A percentile compares a stretch with the other conserved stretches of the same genome.
These are phyloP conservation scores for Nomada lathburiana DNA, from an alignment of 2,888 invertebrate genomes.

Conservation along the genomic window DNA sequence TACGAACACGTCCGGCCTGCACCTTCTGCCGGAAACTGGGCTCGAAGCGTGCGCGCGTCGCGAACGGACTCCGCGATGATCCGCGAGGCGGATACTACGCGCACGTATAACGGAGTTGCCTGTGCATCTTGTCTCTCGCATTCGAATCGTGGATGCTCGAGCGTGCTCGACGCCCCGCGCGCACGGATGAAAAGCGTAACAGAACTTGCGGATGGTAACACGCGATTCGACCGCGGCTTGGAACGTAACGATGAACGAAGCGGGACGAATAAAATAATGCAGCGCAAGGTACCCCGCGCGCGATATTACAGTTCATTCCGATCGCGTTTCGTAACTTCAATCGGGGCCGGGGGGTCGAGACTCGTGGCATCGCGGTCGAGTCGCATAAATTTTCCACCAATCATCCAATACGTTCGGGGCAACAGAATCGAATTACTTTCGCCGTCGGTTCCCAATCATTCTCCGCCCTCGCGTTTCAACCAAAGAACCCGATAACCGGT, in stretches of 20 bases:
- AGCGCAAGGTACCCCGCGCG: background rate
- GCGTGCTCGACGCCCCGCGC: no score
- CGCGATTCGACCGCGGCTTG: no score
- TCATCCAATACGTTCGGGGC: slow-evolving; percentile 57
- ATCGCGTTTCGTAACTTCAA: slow-evolving; percentile 17
- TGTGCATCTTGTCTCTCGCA: no score
- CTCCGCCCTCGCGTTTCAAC: slow-evolving; percentile 33
- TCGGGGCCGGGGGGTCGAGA: slow-evolving; percentile 28
- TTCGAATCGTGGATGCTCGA: no score
- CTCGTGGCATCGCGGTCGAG: background rate
- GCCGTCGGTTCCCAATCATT: slow-evolving; percentile 47
- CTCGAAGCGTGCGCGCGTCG: background rate
- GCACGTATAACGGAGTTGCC: no score
- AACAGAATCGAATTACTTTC: slow-evolving; percentile 61
- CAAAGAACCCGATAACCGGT: slow-evolving; percentile 52
- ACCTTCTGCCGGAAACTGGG: background rate
- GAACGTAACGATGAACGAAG: no score
- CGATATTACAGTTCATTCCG: background rate
- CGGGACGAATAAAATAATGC: no score
- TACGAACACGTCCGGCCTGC: background rate
- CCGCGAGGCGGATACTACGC: no score
- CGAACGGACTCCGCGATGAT: no score
- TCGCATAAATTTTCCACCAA: slow-evolving; percentile 59
- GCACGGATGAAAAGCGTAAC: no score
- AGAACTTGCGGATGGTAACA: no score